A percentile compares a stretch with the other conserved stretches of the same genome.
Conservation (phyloP, 2,113 vertebrate species). For the Hippopotamus amphibius region DNA sequence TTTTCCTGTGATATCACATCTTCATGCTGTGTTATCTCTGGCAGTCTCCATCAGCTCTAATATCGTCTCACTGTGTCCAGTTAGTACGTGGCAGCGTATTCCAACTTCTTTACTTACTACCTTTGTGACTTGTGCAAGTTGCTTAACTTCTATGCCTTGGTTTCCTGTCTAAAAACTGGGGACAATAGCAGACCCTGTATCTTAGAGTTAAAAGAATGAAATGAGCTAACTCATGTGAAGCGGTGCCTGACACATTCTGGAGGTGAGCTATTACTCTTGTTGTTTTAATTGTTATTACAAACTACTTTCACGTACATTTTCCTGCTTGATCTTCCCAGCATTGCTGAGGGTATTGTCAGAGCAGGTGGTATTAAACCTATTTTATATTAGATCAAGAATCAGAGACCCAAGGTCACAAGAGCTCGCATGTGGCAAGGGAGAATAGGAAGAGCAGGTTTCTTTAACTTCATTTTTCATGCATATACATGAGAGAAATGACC, state of each 20-base stretch:
- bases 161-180: constrained; percentile 8
- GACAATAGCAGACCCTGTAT: not conserved
- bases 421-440: not conserved
- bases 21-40: not conserved
- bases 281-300: not conserved
- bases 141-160: not conserved
- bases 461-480: not conserved
- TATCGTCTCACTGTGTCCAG: not conserved
- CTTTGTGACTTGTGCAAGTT: not conserved
- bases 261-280: not conserved
- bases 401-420: not conserved
- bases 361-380: not conserved
- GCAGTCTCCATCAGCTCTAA: not conserved
- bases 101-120: not conserved
- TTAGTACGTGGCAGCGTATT: not conserved
- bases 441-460: not conserved
- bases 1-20: not conserved
- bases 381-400: constrained; percentile 31
- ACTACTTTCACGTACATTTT: not conserved
- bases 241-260: not conserved
- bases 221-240: not conserved
- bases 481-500: not conserved
- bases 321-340: not conserved
- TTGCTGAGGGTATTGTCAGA: not conserved
- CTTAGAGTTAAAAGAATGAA: constrained; percentile 18